Conservation (phyloP, 1,140 invertebrate genomes). For the Drosophila takahashii region DNA sequence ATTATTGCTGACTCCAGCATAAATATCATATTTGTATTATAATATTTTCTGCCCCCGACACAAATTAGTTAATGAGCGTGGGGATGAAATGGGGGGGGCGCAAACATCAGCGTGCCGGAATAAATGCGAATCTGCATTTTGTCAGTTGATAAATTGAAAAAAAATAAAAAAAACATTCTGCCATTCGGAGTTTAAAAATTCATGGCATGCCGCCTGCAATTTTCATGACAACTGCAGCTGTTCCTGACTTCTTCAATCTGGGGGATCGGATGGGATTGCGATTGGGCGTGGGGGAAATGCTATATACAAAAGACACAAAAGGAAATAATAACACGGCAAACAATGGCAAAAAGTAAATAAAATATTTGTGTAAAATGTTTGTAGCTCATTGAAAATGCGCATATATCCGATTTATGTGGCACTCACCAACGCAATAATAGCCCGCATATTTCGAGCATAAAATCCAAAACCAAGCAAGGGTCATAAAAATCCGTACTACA, state of each 20-base stretch:
- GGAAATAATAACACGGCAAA: constrained; percentile 20
- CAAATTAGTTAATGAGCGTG: constrained; percentile 74
- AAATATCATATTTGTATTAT: constrained; percentile 82
- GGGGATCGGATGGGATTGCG: constrained; percentile 11
- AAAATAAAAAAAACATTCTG: constrained; percentile 52
- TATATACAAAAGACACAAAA: not conserved
- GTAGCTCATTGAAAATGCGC: constrained; percentile 59
- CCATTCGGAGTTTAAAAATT: constrained; percentile 53
- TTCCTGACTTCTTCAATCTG: constrained; percentile 27
- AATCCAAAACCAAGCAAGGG: constrained; percentile 26
- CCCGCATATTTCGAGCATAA: constrained; percentile 44
- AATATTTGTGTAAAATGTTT: constrained; percentile 56
- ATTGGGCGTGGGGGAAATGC: not conserved
- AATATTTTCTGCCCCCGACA: constrained; percentile 52
- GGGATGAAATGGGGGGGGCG: not conserved
- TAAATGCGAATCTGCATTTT: constrained; percentile 39
- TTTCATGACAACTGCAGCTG: constrained; percentile 59
- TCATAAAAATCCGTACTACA: constrained; percentile 41
- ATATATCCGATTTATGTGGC: constrained; percentile 60
- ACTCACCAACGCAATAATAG: constrained; percentile 58
- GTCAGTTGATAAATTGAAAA: constrained; percentile 63
- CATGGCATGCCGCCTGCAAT: constrained; percentile 53
- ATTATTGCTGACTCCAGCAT: constrained; percentile 67
- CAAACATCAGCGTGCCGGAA: constrained; percentile 5
- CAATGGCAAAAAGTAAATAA: constrained; percentile 36